These are phyloP conservation scores for Ageneiosus marmoratus DNA, from an alignment of 2,113 vertebrate species.

Conservation along the genomic window DNA sequence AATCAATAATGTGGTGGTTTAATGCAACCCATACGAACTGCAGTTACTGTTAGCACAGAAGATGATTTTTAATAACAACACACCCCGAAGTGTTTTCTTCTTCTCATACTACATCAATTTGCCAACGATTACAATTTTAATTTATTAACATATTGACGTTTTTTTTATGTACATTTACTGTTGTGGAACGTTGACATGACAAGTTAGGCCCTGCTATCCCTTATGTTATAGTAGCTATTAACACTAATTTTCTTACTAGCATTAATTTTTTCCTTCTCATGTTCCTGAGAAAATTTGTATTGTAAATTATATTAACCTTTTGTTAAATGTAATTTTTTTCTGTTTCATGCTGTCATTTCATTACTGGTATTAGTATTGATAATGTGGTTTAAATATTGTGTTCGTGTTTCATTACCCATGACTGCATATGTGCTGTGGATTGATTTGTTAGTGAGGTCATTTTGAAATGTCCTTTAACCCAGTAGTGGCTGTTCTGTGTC, in stretches of 20 bases:
- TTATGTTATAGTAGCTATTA: not conserved
- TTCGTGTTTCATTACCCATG: not conserved
- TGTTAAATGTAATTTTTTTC: not conserved
- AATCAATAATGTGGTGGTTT: not conserved
- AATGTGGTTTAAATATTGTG: not conserved
- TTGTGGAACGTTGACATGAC: not conserved
- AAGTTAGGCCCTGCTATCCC: not conserved
- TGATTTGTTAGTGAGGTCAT: not conserved
- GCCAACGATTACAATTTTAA: not conserved
- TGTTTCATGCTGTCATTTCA: not conserved
- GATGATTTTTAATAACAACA: not conserved
- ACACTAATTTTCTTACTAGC: not conserved
- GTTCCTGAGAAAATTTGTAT: not conserved
- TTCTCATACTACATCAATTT: not conserved
- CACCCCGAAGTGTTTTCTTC: not conserved
- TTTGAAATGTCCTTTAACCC: conserved; percentile 12
- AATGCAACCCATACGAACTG: not conserved
- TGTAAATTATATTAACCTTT: not conserved
- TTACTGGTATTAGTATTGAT: not conserved
- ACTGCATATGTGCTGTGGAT: not conserved
- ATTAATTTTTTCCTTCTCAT: not conserved
- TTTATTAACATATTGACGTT: not conserved
- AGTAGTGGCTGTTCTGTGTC: not conserved
- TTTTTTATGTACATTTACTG: not conserved
- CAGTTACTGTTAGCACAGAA: not conserved